A percentile compares a stretch with the other conserved stretches of the same genome.
Conservation (phyloP, 2,113 vertebrate genomes). For the Maccullochella peelii region DNA sequence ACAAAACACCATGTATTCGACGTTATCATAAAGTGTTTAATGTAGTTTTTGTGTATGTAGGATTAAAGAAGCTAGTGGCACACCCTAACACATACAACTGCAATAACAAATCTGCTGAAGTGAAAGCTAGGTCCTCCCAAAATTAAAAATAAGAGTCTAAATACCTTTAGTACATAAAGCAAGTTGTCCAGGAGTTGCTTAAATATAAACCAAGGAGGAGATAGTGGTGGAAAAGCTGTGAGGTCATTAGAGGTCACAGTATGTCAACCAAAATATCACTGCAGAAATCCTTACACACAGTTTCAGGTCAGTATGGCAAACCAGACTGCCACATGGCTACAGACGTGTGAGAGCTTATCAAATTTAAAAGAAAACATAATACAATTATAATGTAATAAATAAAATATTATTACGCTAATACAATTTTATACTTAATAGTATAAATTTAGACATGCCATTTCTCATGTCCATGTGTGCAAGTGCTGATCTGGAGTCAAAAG, state of each 20-base stretch:
- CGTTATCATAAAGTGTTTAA: background rate
- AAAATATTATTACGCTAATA: too few relatives aligned
- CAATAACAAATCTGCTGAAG: background rate
- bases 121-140: background rate
- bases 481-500: too few relatives aligned
- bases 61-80: background rate
- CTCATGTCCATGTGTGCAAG: too few relatives aligned
- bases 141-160: background rate
- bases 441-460: too few relatives aligned
- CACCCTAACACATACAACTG: background rate
- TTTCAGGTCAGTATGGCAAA: constrained; percentile 17
- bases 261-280: constrained; percentile 18
- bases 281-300: constrained; percentile 2
- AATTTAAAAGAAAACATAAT: background rate
- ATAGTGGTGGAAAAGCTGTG: background rate
- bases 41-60: background rate
- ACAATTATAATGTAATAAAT: background rate
- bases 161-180: background rate
- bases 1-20: background rate
- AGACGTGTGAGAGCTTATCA: background rate
- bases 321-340: background rate
- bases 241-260: constrained; percentile 45
- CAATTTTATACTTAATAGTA: too few relatives aligned
- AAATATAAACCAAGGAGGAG: constrained; percentile 33
- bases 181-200: constrained; percentile 9